Evolutionary conservation across 2,888 invertebrate genomes (phyloP).

Genomic region (Cabera pusaria): DNA sequence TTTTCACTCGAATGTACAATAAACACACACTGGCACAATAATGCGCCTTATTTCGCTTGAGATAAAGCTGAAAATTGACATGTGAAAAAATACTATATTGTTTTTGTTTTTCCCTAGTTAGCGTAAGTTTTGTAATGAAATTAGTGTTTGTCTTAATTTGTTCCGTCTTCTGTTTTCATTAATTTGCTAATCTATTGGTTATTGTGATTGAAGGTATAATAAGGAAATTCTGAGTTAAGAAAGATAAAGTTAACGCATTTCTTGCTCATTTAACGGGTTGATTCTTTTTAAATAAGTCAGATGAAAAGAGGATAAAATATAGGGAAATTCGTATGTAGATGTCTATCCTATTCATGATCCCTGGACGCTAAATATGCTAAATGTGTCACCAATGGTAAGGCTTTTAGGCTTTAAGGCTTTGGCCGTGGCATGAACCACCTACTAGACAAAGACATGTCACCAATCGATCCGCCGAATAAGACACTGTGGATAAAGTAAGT

Average conservation of each 20-base stretch:
- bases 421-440: too few species aligned
- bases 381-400: too few species aligned
- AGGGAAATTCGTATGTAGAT: too few species aligned
- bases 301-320: too few species aligned
- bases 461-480: too few species aligned
- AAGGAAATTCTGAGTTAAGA: constrained; percentile 17
- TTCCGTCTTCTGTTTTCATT: constrained; percentile 29
- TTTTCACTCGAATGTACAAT: constrained; percentile 14
- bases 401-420: too few species aligned
- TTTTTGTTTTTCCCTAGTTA: constrained; percentile 28
- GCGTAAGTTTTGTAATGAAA: constrained; percentile 29
- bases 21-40: constrained; percentile 1
- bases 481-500: too few species aligned
- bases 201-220: constrained; percentile 4
- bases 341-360: too few species aligned
- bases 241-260: background rate
- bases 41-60: background rate
- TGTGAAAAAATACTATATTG: background rate
- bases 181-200: constrained; percentile 19
- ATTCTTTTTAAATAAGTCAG: too few species aligned
- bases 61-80: constrained; percentile 10
- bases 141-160: constrained; percentile 28
- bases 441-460: too few species aligned
- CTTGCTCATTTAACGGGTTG: too few species aligned
- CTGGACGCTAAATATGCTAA: too few species aligned